These are phyloP conservation scores for Peromyscus leucopus DNA, from an alignment of 2,113 vertebrate genomes.

Conservation along the genomic window DNA sequence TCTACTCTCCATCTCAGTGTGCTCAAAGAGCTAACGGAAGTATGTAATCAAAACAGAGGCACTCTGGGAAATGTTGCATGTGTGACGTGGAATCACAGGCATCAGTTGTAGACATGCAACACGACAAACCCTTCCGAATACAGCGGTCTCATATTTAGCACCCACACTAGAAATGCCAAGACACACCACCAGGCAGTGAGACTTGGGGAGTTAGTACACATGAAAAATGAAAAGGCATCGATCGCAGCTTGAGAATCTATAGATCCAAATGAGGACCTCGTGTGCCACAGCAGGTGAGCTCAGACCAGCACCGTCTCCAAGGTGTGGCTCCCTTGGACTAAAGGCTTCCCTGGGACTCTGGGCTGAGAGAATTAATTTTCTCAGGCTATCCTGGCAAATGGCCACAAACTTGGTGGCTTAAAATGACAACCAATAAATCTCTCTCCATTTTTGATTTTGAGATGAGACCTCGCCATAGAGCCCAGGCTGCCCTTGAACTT, in stretches of 20 bases:
- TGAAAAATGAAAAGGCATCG: conserved; percentile 7
- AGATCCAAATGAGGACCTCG: background rate
- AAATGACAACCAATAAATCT: background rate
- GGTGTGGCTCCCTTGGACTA: background rate
- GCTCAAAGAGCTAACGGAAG: conserved; percentile 14
- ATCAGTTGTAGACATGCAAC: background rate
- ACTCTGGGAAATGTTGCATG: background rate
- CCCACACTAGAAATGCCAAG: background rate
- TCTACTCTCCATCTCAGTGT: background rate
- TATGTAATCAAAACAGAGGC: background rate
- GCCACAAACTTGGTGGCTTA: background rate
- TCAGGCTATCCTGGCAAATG: background rate
- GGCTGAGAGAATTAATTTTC: background rate
- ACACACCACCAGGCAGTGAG: background rate
- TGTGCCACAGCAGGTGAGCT: too few relatives aligned
- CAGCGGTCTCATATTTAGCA: background rate
- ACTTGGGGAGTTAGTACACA: background rate
- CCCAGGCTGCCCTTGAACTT: background rate
- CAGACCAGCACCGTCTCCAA: background rate
- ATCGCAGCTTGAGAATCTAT: background rate
- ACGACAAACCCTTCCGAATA: background rate
- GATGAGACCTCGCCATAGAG: background rate
- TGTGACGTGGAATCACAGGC: background rate
- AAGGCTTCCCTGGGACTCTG: background rate
- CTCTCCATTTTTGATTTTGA: background rate